Percentiles rank a stretch among this genome's conserved stretches.
Conservation (phyloP, 2,113 vertebrate species). For the Cheirogaleus medius region DNA sequence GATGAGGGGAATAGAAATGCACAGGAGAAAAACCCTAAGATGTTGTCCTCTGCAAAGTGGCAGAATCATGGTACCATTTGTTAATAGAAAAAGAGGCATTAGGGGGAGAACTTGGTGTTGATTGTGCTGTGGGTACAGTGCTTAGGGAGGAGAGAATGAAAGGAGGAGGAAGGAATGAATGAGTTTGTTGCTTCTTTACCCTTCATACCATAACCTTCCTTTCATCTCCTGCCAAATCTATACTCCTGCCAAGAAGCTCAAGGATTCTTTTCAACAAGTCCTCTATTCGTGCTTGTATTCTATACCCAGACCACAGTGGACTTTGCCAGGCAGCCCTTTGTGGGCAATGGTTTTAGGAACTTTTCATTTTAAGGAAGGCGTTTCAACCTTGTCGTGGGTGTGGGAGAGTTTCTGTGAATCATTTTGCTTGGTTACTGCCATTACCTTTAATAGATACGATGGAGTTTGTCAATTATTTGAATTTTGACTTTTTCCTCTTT, state of each 20-base stretch:
- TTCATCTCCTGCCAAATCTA: conserved; percentile 16
- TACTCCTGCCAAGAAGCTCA: neutral
- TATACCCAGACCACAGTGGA: conserved; percentile 1
- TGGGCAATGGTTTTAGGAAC: neutral
- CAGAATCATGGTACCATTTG: neutral
- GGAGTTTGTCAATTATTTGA: conserved; percentile 49
- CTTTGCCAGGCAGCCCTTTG: neutral
- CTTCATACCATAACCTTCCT: neutral
- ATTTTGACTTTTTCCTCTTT: conserved; percentile 44
- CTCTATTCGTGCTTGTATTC: conserved; percentile 8
- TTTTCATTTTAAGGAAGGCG: neutral
- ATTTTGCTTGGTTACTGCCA: neutral
- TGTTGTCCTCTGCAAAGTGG: neutral
- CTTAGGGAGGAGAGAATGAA: neutral
- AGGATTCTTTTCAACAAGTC: neutral
- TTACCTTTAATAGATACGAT: conserved; percentile 1
- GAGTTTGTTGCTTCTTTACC: neutral
- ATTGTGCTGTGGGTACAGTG: neutral
- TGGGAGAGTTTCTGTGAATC: neutral
- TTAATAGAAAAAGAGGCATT: neutral
- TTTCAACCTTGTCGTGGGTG: neutral
- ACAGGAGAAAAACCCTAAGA: neutral
- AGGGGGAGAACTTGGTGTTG: neutral
- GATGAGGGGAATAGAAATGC: neutral
- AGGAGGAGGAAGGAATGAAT: neutral